Percentiles rank a stretch among this genome's conserved stretches.
Conservation (phyloP, 2,888 invertebrate genomes). For the Ochropleura leucogaster region DNA sequence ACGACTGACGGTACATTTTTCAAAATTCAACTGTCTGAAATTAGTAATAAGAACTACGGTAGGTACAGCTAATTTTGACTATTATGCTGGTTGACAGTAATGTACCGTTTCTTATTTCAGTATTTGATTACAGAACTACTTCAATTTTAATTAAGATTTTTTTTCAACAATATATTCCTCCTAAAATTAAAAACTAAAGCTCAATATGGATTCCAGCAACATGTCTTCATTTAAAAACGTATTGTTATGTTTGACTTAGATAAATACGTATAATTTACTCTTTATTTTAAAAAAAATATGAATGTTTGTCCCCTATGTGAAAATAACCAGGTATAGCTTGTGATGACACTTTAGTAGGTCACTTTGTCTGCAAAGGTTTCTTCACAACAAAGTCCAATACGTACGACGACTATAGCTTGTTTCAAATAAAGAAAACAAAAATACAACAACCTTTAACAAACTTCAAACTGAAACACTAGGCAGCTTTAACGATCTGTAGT, state of each 20-base stretch:
- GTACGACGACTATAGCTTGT: too few relatives aligned
- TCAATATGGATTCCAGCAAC: background rate
- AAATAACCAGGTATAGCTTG: too few relatives aligned
- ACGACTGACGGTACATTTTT: slow-evolving; percentile 16
- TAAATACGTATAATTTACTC: background rate
- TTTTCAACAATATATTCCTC: background rate
- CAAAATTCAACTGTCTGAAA: slow-evolving; percentile 18
- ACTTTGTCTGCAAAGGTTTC: too few relatives aligned
- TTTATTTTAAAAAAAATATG: background rate
- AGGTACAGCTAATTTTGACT: background rate
- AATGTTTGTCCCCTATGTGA: too few relatives aligned
- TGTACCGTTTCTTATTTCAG: background rate
- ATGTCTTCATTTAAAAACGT: background rate
- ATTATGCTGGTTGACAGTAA: background rate
- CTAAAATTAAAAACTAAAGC: background rate
- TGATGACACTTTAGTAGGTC: too few relatives aligned
- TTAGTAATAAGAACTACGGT: background rate
- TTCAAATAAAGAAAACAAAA: too few relatives aligned
- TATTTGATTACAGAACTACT: background rate
- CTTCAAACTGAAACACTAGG: too few relatives aligned
- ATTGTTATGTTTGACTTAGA: background rate
- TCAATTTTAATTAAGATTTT: background rate
- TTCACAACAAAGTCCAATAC: too few relatives aligned
- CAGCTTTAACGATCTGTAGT: too few relatives aligned
- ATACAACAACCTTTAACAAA: too few relatives aligned